These are phyloP conservation scores for Rhinoraja longicauda DNA, from an alignment of 2,797 vertebrate species.

Conservation along the genomic window DNA sequence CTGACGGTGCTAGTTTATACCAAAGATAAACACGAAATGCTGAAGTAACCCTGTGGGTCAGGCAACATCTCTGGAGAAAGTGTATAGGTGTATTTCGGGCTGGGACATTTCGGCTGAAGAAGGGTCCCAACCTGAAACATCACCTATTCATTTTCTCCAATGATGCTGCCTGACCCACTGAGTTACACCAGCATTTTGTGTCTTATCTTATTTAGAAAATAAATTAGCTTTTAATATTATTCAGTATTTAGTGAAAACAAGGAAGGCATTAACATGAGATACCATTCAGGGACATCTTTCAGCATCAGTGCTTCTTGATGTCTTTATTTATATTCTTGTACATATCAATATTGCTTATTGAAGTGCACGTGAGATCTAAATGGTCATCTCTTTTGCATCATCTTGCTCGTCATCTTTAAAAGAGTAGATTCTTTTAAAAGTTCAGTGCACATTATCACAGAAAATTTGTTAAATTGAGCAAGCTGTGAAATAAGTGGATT, in stretches of 20 bases:
- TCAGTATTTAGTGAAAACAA: not conserved
- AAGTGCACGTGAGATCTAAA: not conserved
- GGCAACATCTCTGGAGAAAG: too few relatives aligned
- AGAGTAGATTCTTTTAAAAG: not conserved
- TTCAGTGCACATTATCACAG: not conserved
- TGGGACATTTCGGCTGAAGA: too few relatives aligned
- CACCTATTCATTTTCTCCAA: too few relatives aligned
- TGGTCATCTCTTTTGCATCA: not conserved
- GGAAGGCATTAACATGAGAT: not conserved
- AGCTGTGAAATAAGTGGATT: not conserved
- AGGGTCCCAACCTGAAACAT: too few relatives aligned
- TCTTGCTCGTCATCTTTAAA: not conserved
- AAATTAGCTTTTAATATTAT: not conserved
- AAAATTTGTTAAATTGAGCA: not conserved
- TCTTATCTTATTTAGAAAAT: too few relatives aligned
- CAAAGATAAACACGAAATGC: too few relatives aligned
- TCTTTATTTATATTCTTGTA: not conserved
- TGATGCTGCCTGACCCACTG: too few relatives aligned
- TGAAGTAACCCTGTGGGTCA: too few relatives aligned
- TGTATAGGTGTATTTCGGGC: too few relatives aligned
- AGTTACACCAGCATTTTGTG: too few relatives aligned
- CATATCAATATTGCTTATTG: not conserved
- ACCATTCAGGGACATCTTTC: not conserved
- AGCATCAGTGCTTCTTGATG: not conserved
- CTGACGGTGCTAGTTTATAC: too few relatives aligned